Base-by-base conservation (phyloP, 2,113 vertebrate genomes). In the Motacilla alba region DNA sequence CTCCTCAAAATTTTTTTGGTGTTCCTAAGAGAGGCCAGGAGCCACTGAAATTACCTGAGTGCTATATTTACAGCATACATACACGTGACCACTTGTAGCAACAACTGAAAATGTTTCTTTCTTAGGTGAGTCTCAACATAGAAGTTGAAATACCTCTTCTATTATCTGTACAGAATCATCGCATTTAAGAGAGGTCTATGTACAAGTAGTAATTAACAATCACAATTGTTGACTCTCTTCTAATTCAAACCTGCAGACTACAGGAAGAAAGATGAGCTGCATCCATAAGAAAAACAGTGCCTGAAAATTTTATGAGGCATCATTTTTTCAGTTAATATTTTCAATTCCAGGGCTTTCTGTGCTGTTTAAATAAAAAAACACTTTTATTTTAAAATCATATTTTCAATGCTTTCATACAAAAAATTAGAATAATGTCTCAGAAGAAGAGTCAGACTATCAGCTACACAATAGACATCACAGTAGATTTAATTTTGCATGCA, bases 291-390 rank as follows among this genome's bases (percentile, higher is more conserved):
- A 83, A 52, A 87, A 4, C 18, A 84, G 56, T 10, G 1, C 44
- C 62, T 82, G 20, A 73, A 72, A 13, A 1, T 79, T 83, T 84
- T 49, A 53, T 1, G 11, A 31, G 9, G 15, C 7, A 31, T 16
- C 26, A 35, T n/a, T 47, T 73, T 83, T 62, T n/a, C 46, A 69
- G 22, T 90, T 96, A 90, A 44, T 78, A 69, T 75, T 92, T 95
- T 59, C 50, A 82, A 47, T 87, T 90, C 43, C 75, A 94, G 35
- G 10, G 19, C 5, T 88, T 96, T 85, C 24, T 74, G 11, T 56
- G 33, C 9, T 66, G 15, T 79, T 93, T 85, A 43, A 93, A 91
- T 59, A 86, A 89, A 86, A 89, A 89, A 74, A 0, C 2, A 60
- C 6, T 44, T 26, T 55, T 49, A 77, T 79, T 85, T 59, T 20